These are phyloP conservation scores for Paramormyrops kingsleyae DNA, from an alignment of 2,113 vertebrate species.

Conservation along the genomic window DNA sequence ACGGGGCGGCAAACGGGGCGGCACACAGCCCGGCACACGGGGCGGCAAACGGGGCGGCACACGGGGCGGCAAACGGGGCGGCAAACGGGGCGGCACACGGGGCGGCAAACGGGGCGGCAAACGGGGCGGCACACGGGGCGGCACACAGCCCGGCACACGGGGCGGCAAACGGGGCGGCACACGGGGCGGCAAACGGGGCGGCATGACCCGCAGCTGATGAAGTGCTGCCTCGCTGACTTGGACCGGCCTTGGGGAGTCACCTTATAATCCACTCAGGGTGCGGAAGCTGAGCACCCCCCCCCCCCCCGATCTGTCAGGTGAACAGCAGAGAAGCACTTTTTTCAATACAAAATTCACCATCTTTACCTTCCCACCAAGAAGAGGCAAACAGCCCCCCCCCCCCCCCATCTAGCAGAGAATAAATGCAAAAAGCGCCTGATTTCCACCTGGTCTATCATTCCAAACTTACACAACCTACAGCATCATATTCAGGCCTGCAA, in stretches of 20 bases:
- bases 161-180: too few species aligned
- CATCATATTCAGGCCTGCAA: background rate
- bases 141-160: too few species aligned
- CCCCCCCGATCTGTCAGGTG: background rate
- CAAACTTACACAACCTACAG: background rate
- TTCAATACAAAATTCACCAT: background rate
- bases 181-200: too few species aligned
- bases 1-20: too few species aligned
- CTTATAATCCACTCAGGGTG: background rate
- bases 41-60: too few species aligned
- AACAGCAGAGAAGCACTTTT: background rate
- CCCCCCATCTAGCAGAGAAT: background rate
- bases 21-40: rapidly evolving
- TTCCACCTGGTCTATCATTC: background rate
- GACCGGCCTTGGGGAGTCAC: too few species aligned
- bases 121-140: too few species aligned
- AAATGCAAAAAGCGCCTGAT: background rate
- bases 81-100: too few species aligned
- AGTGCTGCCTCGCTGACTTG: too few species aligned
- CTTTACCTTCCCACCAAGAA: background rate
- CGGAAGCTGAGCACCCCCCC: background rate
- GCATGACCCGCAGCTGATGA: too few species aligned
- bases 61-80: too few species aligned
- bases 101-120: too few species aligned
- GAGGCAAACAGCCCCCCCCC: background rate